Percentiles rank a stretch among this genome's conserved stretches.
Conservation (phyloP, 2,797 vertebrate species). For the Falco rusticolus region DNA sequence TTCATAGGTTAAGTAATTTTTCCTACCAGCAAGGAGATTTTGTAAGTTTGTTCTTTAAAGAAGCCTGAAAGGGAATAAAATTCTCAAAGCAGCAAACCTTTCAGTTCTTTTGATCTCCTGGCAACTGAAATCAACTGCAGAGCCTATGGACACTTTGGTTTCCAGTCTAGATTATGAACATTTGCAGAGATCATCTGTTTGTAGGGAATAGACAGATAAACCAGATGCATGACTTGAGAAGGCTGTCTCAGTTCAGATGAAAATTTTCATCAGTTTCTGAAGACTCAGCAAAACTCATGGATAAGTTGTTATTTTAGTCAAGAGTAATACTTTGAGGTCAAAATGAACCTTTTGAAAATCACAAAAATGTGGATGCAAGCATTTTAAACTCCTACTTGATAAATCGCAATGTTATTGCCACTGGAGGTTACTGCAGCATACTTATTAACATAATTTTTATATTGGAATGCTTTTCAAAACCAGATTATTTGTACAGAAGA, state of each 20-base stretch:
- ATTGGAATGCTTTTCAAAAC: background rate
- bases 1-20: background rate
- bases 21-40: background rate
- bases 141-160: background rate
- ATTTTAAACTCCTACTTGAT: background rate
- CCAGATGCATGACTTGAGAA: background rate
- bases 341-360: background rate
- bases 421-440: background rate
- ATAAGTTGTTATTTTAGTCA: background rate
- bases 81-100: background rate
- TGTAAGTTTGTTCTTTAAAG: background rate
- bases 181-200: background rate
- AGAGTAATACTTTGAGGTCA: background rate
- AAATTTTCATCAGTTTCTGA: slow-evolving; percentile 7
- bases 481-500: slow-evolving; percentile 14
- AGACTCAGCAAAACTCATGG: background rate
- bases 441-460: background rate
- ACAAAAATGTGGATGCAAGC: background rate
- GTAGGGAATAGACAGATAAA: background rate
- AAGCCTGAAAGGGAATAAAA: background rate
- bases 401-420: background rate
- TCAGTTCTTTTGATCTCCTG: background rate
- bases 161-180: background rate
- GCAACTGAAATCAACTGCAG: background rate
- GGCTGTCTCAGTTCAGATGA: background rate